A percentile compares a stretch with the other conserved stretches of the same genome.
Conservation (phyloP, 2,797 vertebrate genomes). For the Galago senegalensis region DNA sequence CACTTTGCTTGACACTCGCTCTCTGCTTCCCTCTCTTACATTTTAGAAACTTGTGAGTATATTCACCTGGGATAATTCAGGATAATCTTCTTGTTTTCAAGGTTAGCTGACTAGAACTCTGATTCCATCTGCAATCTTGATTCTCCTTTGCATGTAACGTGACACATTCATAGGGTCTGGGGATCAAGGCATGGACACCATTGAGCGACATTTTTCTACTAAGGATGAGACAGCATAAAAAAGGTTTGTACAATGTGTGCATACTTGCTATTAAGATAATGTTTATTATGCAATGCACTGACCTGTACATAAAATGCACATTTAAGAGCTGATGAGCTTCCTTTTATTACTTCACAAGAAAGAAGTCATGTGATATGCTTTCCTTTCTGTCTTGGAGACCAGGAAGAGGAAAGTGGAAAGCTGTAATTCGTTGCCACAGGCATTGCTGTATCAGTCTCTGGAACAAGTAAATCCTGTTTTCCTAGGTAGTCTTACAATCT, state of each 20-base stretch:
- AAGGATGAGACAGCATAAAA: not conserved
- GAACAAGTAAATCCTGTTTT: constrained; percentile 65
- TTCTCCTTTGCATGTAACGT: not conserved
- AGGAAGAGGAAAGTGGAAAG: constrained; percentile 50
- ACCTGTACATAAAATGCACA: constrained; percentile 18
- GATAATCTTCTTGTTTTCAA: not conserved
- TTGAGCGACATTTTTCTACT: not conserved
- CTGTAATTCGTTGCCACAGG: not conserved
- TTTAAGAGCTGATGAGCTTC: not conserved
- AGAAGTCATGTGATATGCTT: not conserved
- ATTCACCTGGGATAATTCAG: not conserved
- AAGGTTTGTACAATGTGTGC: not conserved
- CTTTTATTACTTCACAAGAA: not conserved
- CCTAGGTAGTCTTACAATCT: not conserved
- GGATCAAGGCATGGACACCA: not conserved
- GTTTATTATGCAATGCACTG: not conserved
- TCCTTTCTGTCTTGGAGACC: constrained; percentile 19
- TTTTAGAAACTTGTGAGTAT: not conserved
- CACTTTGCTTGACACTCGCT: not conserved
- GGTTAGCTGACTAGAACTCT: not conserved
- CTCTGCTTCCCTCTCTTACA: not conserved
- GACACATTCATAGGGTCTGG: not conserved
- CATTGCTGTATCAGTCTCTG: not conserved
- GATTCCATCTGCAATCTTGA: not conserved
- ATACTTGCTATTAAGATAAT: not conserved